Base-by-base conservation (phyloP, 2,113 vertebrate genomes). In the Sinocyclocheilus anophthalmus region DNA sequence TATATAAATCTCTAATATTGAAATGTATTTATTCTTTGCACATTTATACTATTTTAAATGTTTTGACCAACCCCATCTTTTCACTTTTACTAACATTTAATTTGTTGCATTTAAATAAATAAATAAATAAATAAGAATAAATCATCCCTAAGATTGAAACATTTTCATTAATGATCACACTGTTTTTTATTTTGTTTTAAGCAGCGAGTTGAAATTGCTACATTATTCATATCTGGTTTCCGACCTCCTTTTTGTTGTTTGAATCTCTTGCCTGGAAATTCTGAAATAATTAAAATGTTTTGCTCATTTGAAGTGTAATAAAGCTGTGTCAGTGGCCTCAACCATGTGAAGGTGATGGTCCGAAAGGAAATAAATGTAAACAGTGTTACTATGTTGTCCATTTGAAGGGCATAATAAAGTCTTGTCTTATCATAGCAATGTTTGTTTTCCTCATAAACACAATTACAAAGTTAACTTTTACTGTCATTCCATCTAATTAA, bases 401-500 rank as follows among this genome's bases (percentile, higher is more conserved):
- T 86, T 88, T 88, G 77, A 90, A 87, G 86, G 39, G 79, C 82
- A 59, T 87, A 89, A 90, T 87, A 86, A 88, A 88, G 83, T 83
- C 48, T 59, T 73, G 73, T 87, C 87, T 88, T 89, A 88, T 88
- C 84, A 20, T 67, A 57, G 81, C 37, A 11, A 33, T 88, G 86
- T 88, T 88, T 89, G 86, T 4, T 83, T 83, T 89, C 63, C 78
- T 84, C 83, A 87, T 85, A 79, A 85, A 80, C 65, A 69, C 86
- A 33, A 85, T 87, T 85, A 50, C 81, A 73, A 85, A 18, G 33
- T 48, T 73, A 87, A 69, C 83, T 55, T 83, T 80, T 26, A 85
- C 69, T 85, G 83, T 87, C 81, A 77, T 86, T 90, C 77, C 77
- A 86, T 82, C 61, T 75, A 83, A 88, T 90, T 86, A 90, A 86